Conservation (phyloP, 2,113 vertebrate species). For the Nothocercus julius region DNA sequence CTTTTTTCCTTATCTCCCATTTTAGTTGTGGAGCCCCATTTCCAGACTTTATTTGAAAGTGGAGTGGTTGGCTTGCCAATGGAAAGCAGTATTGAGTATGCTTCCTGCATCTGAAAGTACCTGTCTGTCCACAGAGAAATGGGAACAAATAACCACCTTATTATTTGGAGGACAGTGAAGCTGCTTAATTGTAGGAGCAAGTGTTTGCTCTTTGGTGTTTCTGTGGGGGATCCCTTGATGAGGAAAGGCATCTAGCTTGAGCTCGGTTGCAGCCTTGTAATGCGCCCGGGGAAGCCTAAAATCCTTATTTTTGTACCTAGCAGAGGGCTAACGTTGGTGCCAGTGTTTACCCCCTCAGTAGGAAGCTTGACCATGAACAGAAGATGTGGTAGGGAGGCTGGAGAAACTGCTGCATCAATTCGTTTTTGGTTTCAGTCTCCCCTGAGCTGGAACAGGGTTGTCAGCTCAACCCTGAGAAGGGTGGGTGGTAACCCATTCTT, state of each 20-base stretch:
- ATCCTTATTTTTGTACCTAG: background rate
- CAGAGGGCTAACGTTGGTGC: background rate
- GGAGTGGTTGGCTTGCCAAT: background rate
- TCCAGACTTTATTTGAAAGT: background rate
- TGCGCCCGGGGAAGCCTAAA: background rate
- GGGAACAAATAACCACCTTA: background rate
- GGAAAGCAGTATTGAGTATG: background rate
- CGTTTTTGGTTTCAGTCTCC: too few relatives aligned
- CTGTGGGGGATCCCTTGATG: background rate
- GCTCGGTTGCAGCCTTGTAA: background rate
- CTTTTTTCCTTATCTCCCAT: background rate
- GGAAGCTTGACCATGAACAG: background rate
- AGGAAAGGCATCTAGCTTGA: background rate
- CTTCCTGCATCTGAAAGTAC: background rate
- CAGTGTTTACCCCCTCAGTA: background rate
- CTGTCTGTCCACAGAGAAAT: background rate
- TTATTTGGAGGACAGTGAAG: background rate
- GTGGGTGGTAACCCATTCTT: background rate
- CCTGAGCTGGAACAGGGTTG: background rate
- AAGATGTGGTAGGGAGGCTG: background rate
- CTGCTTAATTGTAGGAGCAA: background rate
- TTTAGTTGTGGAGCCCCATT: background rate
- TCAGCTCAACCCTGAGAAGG: background rate
- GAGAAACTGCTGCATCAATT: too few relatives aligned
- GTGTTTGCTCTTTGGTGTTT: background rate